Base-by-base conservation (phyloP, 2,797 vertebrate species). In the Rhynchotus rufescens region DNA sequence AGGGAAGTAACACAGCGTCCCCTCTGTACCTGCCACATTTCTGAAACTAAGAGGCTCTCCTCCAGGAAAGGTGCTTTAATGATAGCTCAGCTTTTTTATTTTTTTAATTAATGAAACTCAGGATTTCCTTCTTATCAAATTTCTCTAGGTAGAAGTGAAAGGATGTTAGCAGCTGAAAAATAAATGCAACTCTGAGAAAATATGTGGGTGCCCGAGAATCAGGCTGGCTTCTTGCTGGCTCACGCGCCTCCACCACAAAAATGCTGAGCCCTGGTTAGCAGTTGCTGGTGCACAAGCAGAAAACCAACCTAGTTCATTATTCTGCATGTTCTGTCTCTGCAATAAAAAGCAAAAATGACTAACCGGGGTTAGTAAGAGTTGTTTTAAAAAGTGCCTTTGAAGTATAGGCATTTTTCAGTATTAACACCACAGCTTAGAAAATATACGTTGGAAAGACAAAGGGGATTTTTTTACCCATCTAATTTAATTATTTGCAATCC, bases 1-100 rank as follows among this genome's bases (percentile, higher is more conserved):
- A 94, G 80, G 73, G 80, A 95, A 66, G 68, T 42, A 89, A 76
- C n/a, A 10, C 91, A 96, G 92, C 16, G 2, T 49, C 73, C 66
- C 44, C 22, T 72, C 60, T 32, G 44, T 84, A 38, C 54, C 78
- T 88, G 86, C 60, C 74, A 11, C 4, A 0, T 26, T 62, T 72
- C 34, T 64, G 47, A 13, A 45, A 42, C 22, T 17, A 52, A 68
- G 65, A 56, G 20, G n/a, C 26, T 78, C 26, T 84, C 64, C 60
- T 74, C 25, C 10, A 62, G 80, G 49, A 90, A 80, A 20, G 36
- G 28, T 30, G 42, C n/a, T 32, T 26, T 54, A 73, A 57, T 34
- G 52, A 65, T 20, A 28, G 51, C 44, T 66, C 44, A 3, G 3
- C 28, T 69, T 61, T 64, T 56, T 71, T 28, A 8, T 36, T 36